These are phyloP conservation scores for Beaufortia kweichowensis DNA, from an alignment of 2,113 vertebrate species.

Conservation along the genomic window DNA sequence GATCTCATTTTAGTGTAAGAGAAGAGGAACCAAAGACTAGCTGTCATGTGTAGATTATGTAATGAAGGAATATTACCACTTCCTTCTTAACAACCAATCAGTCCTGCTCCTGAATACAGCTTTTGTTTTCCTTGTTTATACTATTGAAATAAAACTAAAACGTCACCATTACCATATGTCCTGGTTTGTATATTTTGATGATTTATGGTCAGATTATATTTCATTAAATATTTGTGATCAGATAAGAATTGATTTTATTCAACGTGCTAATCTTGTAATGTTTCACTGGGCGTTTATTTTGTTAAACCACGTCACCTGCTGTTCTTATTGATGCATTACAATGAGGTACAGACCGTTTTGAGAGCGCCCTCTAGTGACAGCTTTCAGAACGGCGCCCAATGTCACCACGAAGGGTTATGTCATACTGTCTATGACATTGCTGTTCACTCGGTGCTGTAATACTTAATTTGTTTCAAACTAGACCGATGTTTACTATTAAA, in stretches of 20 bases:
- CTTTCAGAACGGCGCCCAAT: not conserved
- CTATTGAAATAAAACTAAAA: not conserved
- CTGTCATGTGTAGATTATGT: not conserved
- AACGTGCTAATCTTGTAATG: not conserved
- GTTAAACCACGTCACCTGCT: slow-evolving; percentile 22
- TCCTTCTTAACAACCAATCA: slow-evolving; percentile 9
- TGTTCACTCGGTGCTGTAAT: not conserved
- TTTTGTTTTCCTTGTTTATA: not conserved
- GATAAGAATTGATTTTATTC: not conserved
- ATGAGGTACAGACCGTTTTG: not conserved
- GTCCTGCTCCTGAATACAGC: not conserved
- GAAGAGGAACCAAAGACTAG: slow-evolving; percentile 27
- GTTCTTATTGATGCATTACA: slow-evolving; percentile 1
- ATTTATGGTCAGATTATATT: not conserved
- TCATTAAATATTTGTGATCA: not conserved
- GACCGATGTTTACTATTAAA: not conserved
- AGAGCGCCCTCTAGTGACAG: slow-evolving; percentile 30
- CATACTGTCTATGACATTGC: slow-evolving; percentile 29
- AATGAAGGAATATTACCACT: not conserved
- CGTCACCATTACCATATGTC: not conserved
- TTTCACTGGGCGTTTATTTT: not conserved
- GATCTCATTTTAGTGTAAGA: not conserved
- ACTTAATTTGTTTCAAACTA: not conserved
- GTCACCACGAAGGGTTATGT: slow-evolving; percentile 21
- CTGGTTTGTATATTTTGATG: not conserved